Conservation (phyloP, 2,113 vertebrate species). For the Prionailurus bengalensis region DNA sequence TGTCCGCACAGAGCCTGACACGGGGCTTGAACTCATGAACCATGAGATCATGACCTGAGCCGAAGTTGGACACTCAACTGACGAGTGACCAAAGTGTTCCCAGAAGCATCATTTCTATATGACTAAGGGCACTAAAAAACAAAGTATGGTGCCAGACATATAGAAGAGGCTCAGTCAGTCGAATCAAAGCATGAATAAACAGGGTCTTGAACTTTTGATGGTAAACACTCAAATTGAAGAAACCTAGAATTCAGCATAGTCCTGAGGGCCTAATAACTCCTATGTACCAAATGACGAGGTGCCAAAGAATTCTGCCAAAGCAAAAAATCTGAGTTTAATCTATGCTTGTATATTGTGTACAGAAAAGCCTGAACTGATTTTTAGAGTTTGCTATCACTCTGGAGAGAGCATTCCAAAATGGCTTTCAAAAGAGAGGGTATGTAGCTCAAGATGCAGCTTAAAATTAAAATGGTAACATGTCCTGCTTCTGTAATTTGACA, state of each 20-base stretch:
- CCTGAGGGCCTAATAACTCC: background rate
- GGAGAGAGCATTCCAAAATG: slow-evolving; percentile 15
- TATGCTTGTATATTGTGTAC: background rate
- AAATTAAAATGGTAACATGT: slow-evolving; percentile 52
- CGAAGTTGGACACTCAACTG: too few relatives aligned
- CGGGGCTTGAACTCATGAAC: too few relatives aligned
- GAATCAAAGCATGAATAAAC: background rate
- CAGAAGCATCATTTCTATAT: background rate
- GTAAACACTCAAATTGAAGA: slow-evolving; percentile 33
- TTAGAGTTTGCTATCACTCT: background rate
- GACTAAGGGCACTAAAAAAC: background rate
- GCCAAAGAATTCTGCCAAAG: slow-evolving; percentile 37
- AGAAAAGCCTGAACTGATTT: background rate
- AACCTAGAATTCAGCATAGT: slow-evolving; percentile 14
- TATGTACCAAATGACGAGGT: background rate
- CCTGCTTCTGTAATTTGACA: background rate
- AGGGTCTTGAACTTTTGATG: background rate
- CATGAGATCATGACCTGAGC: too few relatives aligned
- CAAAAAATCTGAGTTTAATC: background rate
- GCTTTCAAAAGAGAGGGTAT: background rate
- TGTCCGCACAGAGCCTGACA: too few relatives aligned
- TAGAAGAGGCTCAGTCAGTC: background rate
- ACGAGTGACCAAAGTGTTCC: too few relatives aligned
- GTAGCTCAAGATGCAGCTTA: background rate
- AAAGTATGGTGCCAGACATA: background rate